Evolutionary conservation across 2,113 vertebrate species (phyloP), one percentile per base, ranked within the genome.

Genomic region (Podarcis muralis): DNA sequence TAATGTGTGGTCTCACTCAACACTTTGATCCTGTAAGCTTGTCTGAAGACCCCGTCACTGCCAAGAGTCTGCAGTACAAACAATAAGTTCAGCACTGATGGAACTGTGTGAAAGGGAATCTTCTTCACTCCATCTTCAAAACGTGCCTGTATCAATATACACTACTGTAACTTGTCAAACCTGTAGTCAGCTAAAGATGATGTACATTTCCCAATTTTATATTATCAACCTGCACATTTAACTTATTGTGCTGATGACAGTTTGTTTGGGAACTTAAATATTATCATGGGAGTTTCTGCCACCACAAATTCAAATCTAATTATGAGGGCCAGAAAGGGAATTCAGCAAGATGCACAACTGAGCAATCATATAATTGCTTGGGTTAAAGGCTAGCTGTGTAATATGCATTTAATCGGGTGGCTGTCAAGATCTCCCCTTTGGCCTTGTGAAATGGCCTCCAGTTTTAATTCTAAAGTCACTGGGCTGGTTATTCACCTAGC

Each of bases 61-160:
- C 15, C 6, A 74, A 86, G 83, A 69, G 53, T 32, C 86, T 86
- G 65, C 81, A 81, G 40, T 79, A 53, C 48, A 53, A 53, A 53
- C 87, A 91, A 83, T 88, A 82, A 43, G 69, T 32, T 81, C 12
- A 0, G n/a, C 62, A 77, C 8, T 84, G 16, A 27, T 59, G 62
- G 88, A 62, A 13, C 25, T 57, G 0, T 16, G 15, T 32, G 77
- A 25, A 32, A 90, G 85, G 80, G 69, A 59, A 74, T 35, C 88
- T 93, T 94, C 82, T 92, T 91, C 93, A 88, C 86, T 95, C 92
- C 94, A 92, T 92, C 94, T 89, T 94, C 91, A 90, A 82, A 90
- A 74, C 79, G 79, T 72, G 16, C 66, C 40, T 11, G 83, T 86
- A 53, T 72, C 65, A 18, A 18, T 88, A 25, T 23, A 43, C 48